Conservation (phyloP, 2,797 vertebrate genomes). For the Gouania willdenowi region DNA sequence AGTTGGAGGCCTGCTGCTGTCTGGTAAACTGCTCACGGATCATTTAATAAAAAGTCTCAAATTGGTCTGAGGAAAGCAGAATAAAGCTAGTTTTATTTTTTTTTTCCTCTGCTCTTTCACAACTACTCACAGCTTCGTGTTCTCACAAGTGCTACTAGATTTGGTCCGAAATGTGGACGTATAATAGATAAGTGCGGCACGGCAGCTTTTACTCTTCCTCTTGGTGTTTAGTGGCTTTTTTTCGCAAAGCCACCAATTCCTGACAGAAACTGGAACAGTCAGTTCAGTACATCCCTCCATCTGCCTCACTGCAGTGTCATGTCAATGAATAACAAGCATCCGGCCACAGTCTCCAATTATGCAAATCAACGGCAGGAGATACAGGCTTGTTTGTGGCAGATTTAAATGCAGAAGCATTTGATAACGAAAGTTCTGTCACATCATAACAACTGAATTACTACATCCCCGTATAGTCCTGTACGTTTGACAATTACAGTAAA, state of each 20-base stretch:
- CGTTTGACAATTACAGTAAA: too few species aligned
- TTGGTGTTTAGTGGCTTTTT: conserved; percentile 13
- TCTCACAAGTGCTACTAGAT: too few species aligned
- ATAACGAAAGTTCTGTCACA: conserved; percentile 42
- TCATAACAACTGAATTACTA: too few species aligned
- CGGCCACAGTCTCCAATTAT: conserved; percentile 66
- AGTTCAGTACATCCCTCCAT: conserved; percentile 59
- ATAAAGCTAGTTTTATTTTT: conserved; percentile 22
- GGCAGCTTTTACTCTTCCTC: conserved; percentile 7
- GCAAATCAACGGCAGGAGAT: conserved; percentile 52
- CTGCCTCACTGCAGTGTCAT: conserved; percentile 47
- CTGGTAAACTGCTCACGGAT: conserved; percentile 26
- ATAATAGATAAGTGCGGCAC: neutral
- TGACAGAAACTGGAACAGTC: conserved; percentile 53
- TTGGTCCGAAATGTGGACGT: conserved; percentile 2
- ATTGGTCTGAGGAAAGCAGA: conserved; percentile 29
- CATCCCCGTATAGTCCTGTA: too few species aligned
- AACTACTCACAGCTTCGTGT: neutral
- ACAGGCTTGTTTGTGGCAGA: conserved; percentile 50
- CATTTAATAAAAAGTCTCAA: conserved; percentile 22
- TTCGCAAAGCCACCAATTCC: conserved; percentile 7
- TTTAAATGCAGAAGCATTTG: conserved; percentile 60
- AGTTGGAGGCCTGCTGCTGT: conserved; percentile 51
- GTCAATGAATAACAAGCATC: conserved; percentile 65
- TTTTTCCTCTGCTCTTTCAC: neutral